Conservation (phyloP, 2,888 invertebrate species). For the Pinctada fucata region DNA sequence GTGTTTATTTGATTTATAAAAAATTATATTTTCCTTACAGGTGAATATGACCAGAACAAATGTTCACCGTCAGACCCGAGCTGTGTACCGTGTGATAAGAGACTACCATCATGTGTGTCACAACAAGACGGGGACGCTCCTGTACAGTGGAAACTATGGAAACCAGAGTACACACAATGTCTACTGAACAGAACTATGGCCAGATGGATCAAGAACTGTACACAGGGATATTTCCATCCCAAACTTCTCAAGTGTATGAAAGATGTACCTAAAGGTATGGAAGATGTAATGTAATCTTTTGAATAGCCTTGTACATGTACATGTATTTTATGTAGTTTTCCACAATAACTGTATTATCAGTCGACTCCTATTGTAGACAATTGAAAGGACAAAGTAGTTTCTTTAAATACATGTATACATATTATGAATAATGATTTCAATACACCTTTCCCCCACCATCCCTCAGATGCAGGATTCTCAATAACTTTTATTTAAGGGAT, state of each 20-base stretch:
- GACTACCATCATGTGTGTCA: slow-evolving; percentile 51
- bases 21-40: slow-evolving; percentile 16
- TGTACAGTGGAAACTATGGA: slow-evolving; percentile 44
- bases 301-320: not conserved
- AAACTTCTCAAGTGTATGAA: slow-evolving; percentile 30
- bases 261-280: slow-evolving; percentile 17
- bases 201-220: slow-evolving; percentile 35
- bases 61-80: slow-evolving; percentile 42
- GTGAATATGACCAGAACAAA: slow-evolving; percentile 52
- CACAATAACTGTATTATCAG: no score
- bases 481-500: no score
- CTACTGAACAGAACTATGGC: slow-evolving; percentile 48
- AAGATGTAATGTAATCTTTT: no score
- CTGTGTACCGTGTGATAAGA: slow-evolving; percentile 47
- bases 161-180: slow-evolving; percentile 46
- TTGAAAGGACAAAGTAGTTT: no score
- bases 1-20: no score
- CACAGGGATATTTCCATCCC: slow-evolving; percentile 34
- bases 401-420: no score
- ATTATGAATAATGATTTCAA: no score
- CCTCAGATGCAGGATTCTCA: no score
- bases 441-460: no score
- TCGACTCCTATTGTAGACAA: no score
- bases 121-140: slow-evolving; percentile 48
- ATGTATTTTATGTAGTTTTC: not conserved